A percentile compares a stretch with the other conserved stretches of the same genome.
Conservation (phyloP, 2,888 invertebrate genomes). For the Cartodere bifasciata region DNA sequence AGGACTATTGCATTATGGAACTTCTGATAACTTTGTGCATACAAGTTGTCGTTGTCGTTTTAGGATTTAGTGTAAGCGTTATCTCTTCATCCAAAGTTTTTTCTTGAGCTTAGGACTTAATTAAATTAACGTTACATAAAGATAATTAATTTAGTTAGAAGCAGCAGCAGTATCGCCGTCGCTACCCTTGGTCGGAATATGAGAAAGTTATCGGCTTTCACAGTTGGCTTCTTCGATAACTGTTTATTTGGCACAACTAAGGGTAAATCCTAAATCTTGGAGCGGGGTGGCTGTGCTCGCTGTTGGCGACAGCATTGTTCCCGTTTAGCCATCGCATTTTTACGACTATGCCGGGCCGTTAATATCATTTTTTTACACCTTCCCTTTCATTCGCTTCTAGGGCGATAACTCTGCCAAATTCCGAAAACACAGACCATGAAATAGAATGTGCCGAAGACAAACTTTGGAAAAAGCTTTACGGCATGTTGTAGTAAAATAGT, state of each 20-base stretch:
- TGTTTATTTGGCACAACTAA: constrained; percentile 18
- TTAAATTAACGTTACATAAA: too few species aligned
- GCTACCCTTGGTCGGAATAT: background rate
- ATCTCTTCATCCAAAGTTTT: too few species aligned
- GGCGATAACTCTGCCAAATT: constrained; percentile 4
- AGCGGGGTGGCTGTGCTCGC: background rate
- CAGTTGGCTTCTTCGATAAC: constrained; percentile 18
- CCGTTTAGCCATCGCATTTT: background rate
- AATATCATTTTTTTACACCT: constrained; percentile 17
- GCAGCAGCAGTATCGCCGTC: too few species aligned
- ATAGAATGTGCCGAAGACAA: constrained; percentile 12
- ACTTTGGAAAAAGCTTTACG: too few species aligned
- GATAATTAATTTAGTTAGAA: too few species aligned
- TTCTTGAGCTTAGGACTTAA: too few species aligned
- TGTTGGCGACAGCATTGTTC: background rate
- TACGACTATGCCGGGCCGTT: constrained; percentile 12
- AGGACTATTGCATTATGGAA: too few species aligned
- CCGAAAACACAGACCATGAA: background rate
- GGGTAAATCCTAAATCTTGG: constrained; percentile 17
- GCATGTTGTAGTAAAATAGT: too few species aligned
- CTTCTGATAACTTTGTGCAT: too few species aligned
- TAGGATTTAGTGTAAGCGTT: too few species aligned
- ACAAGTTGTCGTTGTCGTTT: too few species aligned
- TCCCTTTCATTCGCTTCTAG: constrained; percentile 6
- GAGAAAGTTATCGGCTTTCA: constrained; percentile 19